Evolutionary conservation across 2,113 vertebrate species (phyloP), one percentile per base, ranked within the genome.

Genomic region (Dasyornis broadbenti): DNA sequence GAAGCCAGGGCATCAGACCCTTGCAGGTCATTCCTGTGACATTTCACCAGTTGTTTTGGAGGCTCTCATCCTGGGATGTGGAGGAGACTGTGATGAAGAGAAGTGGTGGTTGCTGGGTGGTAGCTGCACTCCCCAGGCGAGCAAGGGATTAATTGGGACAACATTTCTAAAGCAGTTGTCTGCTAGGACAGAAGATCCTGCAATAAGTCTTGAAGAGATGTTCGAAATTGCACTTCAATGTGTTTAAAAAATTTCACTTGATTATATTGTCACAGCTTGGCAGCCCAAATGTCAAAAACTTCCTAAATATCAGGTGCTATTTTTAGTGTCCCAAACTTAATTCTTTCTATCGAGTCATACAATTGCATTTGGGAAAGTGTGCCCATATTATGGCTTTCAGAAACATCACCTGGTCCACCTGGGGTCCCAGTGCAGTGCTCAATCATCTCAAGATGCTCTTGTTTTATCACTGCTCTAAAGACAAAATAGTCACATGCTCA

Each of bases 171-270:
- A 86, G 69, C 9, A 2, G 72, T 19, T 82, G 33, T 52, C 73
- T 94, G 77, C 71, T 75, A 76, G 90, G 80, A 95, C 70, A 81
- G 82, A 88, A 88, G 88, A 75, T 83, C 75, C 77, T 61, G 59
- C 42, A 54, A 59, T 82, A 76, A n/a, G 49, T 82, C 71, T 65
- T 88, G 47, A 87, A 44, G 84, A 96, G 71, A 92, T 22, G 6
- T 86, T 77, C 37, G 15, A 96, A 93, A 95, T 77, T 1, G 1
- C 68, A 76, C 83, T 90, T 85, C 27, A 8, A 15, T 39, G 81
- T 91, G 59, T 92, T 96, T 88, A 86, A 95, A 95, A 95, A 94
- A 95, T 95, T 90, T 65, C 95, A 89, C 91, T 94, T 56, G 71
- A 91, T 95, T 83, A 52, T 81, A 81, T 90, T 94, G 90, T 94